Evolutionary conservation across 2,797 vertebrate genomes (phyloP).

Genomic region (Pagetopsis macropterus): DNA sequence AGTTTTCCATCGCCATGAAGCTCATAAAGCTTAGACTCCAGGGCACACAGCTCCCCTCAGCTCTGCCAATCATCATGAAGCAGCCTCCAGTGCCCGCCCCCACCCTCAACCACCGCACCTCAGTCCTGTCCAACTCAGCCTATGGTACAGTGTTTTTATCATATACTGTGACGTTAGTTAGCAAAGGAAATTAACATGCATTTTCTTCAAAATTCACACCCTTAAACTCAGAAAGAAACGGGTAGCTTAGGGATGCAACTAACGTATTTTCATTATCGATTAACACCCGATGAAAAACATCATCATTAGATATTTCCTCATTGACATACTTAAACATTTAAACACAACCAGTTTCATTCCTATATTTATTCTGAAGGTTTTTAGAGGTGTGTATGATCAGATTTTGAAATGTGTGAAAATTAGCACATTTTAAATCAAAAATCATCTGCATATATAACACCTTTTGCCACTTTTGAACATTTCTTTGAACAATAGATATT

Average conservation of each 20-base stretch:
- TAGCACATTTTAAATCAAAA: no score
- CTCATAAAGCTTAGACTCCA: constrained; percentile 95
- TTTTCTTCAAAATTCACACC: background rate
- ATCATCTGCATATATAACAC: no score
- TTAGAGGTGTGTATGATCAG: no score
- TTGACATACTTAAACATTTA: no score
- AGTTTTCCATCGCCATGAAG: constrained; percentile 99
- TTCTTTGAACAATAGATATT: no score
- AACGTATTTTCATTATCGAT: no score
- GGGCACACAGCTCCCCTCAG: constrained; percentile 88
- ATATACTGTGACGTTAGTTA: background rate
- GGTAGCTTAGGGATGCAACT: background rate
- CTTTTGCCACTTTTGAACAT: no score
- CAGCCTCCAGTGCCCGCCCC: constrained; percentile 85
- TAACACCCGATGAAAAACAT: no score
- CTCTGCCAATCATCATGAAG: constrained; percentile 94
- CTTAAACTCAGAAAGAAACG: background rate
- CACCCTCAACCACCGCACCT: constrained; percentile 60
- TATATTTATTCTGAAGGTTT: no score
- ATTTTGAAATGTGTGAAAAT: no score
- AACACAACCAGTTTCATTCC: no score
- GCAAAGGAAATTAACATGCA: background rate
- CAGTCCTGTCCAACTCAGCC: constrained; percentile 83
- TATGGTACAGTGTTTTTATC: constrained; percentile 83
- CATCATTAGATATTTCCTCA: no score